A percentile compares a stretch with the other conserved stretches of the same genome.
phyloP scores from a whole-genome alignment of 2,888 invertebrate genomes.

The Coelogynopora nodosa region DNA sequence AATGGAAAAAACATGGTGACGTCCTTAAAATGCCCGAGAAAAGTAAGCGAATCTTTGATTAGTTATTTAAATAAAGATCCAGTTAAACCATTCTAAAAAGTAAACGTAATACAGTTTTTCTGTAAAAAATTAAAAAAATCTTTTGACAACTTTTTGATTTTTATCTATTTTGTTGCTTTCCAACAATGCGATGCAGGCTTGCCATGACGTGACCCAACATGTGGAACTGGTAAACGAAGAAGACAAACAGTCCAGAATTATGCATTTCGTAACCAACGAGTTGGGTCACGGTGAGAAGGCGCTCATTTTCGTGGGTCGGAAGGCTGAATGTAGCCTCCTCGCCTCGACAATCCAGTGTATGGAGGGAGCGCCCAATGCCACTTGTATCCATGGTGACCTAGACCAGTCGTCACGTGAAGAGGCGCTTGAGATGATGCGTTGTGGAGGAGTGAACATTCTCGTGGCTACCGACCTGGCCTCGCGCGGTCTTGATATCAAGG shows the following conservation, averaged over 20 bases:
- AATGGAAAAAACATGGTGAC: too few species aligned
- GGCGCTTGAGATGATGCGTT: slow-evolving; percentile 36
- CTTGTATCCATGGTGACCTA: slow-evolving; percentile 26
- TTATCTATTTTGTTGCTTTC: too few species aligned
- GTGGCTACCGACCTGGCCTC: slow-evolving; percentile 93
- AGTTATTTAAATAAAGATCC: too few species aligned
- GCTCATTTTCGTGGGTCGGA: slow-evolving; percentile 84
- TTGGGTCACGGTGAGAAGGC: slow-evolving; percentile 76
- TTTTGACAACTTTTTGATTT: too few species aligned
- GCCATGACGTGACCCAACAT: slow-evolving; percentile 78
- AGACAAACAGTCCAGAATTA: slow-evolving; percentile 69
- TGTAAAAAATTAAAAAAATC: too few species aligned
- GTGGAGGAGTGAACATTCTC: slow-evolving; percentile 65
- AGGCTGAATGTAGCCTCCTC: slow-evolving; percentile 59
- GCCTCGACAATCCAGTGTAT: neutral
- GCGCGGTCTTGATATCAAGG: slow-evolving; percentile 77
- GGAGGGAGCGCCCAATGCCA: neutral
- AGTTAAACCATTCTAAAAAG: too few species aligned
- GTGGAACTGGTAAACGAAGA: slow-evolving; percentile 73
- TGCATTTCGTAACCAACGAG: slow-evolving; percentile 68
- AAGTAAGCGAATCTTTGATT: too few species aligned
- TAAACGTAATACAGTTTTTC: too few species aligned
- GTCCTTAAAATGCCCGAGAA: too few species aligned
- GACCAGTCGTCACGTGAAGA: slow-evolving; percentile 26
- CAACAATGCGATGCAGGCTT: too few species aligned